phyloP scores from a whole-genome alignment of 2,888 invertebrate genomes.

The Sclerodermus sp. region DNA sequence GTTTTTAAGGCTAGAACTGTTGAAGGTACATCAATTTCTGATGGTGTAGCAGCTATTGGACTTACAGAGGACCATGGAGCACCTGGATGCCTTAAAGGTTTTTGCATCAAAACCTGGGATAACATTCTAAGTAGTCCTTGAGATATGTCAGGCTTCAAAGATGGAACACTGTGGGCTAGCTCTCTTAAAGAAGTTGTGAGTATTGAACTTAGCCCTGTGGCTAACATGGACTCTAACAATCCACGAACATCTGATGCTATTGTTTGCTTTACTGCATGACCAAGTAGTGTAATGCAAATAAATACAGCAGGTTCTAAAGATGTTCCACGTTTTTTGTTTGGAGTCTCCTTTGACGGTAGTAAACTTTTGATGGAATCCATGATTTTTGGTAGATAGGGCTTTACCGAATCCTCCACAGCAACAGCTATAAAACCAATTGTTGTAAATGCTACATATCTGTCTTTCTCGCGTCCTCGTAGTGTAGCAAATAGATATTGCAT shows the following conservation, averaged over 20 bases:
- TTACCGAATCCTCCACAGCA: slow-evolving; percentile 81
- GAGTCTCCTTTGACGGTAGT: slow-evolving; percentile 76
- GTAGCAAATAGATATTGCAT: slow-evolving; percentile 78
- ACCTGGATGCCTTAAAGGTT: slow-evolving; percentile 79
- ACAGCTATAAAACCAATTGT: slow-evolving; percentile 89
- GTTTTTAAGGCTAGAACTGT: slow-evolving; percentile 91
- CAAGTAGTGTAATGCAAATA: slow-evolving; percentile 88
- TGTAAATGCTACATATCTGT: slow-evolving; percentile 84
- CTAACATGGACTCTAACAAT: slow-evolving; percentile 88
- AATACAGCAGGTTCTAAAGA: slow-evolving; percentile 87
- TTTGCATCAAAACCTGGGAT: slow-evolving; percentile 82
- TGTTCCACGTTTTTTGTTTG: slow-evolving; percentile 71
- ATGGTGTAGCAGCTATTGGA: slow-evolving; percentile 59
- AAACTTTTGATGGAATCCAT: slow-evolving; percentile 81
- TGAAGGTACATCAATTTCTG: slow-evolving; percentile 73
- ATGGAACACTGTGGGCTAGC: slow-evolving; percentile 84
- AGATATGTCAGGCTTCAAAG: slow-evolving; percentile 86
- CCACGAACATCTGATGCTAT: slow-evolving; percentile 79
- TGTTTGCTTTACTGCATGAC: slow-evolving; percentile 80
- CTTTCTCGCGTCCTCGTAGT: slow-evolving; percentile 80
- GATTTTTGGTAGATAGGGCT: slow-evolving; percentile 77
- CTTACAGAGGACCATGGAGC: slow-evolving; percentile 64
- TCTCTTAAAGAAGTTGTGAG: slow-evolving; percentile 90
- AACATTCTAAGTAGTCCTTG: slow-evolving; percentile 90
- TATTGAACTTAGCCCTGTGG: slow-evolving; percentile 86